Percentiles rank a stretch among this genome's conserved stretches.
phyloP scores from a whole-genome alignment of 1,140 invertebrate genomes.

The Lucilia sericata region DNA sequence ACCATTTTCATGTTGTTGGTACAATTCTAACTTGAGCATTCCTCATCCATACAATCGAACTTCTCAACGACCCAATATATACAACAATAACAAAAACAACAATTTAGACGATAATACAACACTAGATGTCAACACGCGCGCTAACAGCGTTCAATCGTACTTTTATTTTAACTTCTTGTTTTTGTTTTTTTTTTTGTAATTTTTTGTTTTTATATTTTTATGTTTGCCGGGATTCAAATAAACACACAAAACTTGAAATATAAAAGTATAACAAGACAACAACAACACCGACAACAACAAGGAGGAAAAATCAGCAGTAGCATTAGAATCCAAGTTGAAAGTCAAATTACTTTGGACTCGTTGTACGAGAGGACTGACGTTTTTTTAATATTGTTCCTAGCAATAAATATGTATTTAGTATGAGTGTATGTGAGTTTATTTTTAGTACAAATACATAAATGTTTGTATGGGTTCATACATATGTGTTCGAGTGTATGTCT shows the following conservation, averaged over 20 bases:
- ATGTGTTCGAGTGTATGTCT: too few species aligned
- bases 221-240: background rate
- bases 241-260: conserved; percentile 18
- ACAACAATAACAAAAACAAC: background rate
- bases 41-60: too few species aligned
- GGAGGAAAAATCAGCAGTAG: background rate
- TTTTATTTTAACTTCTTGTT: background rate
- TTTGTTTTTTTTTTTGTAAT: too few species aligned
- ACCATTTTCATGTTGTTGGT: too few species aligned
- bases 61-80: background rate
- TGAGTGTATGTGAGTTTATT: background rate
- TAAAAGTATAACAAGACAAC: background rate
- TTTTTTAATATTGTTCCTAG: background rate
- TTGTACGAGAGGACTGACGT: background rate
- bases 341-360: background rate
- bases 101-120: background rate
- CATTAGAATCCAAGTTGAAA: conserved; percentile 21
- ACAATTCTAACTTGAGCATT: too few species aligned
- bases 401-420: background rate
- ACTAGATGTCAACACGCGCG: conserved; percentile 36
- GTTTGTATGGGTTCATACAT: background rate
- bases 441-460: background rate
- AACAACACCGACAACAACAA: background rate
- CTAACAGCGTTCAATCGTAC: conserved; percentile 35
- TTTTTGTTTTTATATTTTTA: background rate